Evolutionary conservation across 2,888 invertebrate genomes (phyloP).

Genomic region (Temnothorax rugatulus): DNA sequence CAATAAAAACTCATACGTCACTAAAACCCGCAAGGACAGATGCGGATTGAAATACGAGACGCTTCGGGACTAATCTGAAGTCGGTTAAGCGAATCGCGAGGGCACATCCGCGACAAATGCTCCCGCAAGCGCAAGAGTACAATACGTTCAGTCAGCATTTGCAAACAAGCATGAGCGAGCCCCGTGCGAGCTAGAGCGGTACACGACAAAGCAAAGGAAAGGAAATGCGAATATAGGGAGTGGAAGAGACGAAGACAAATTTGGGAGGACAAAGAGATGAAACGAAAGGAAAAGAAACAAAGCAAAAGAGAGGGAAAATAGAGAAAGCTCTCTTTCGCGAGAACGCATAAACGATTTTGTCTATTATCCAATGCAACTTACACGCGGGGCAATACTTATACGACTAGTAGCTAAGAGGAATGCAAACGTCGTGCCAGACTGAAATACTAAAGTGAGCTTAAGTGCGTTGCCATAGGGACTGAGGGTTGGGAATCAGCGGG

Average conservation of each 20-base stretch:
- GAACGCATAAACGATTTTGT: slow-evolving; percentile 24
- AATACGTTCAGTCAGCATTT: slow-evolving; percentile 41
- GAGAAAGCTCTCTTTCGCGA: slow-evolving; percentile 17
- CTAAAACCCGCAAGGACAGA: background rate
- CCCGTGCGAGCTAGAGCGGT: background rate
- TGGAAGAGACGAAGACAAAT: background rate
- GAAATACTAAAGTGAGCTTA: slow-evolving; percentile 81
- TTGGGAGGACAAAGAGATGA: background rate
- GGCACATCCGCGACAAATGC: slow-evolving; percentile 56
- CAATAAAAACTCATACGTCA: background rate
- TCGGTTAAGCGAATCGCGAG: slow-evolving; percentile 65
- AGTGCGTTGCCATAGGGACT: slow-evolving; percentile 81
- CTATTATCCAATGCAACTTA: slow-evolving; percentile 47
- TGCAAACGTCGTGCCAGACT: slow-evolving; percentile 71
- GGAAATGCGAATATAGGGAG: slow-evolving; percentile 4
- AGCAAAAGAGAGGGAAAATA: background rate
- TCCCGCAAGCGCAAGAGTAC: slow-evolving; percentile 48
- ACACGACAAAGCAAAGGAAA: slow-evolving; percentile 11
- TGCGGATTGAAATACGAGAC: slow-evolving; percentile 16
- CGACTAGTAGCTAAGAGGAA: slow-evolving; percentile 54
- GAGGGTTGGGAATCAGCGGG: slow-evolving; percentile 52
- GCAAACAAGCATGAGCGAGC: slow-evolving; percentile 20
- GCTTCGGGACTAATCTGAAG: slow-evolving; percentile 65
- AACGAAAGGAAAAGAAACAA: background rate
- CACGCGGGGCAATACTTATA: slow-evolving; percentile 63